phyloP scores from a whole-genome alignment of 2,113 vertebrate species.

The Pterocles burchelli region DNA sequence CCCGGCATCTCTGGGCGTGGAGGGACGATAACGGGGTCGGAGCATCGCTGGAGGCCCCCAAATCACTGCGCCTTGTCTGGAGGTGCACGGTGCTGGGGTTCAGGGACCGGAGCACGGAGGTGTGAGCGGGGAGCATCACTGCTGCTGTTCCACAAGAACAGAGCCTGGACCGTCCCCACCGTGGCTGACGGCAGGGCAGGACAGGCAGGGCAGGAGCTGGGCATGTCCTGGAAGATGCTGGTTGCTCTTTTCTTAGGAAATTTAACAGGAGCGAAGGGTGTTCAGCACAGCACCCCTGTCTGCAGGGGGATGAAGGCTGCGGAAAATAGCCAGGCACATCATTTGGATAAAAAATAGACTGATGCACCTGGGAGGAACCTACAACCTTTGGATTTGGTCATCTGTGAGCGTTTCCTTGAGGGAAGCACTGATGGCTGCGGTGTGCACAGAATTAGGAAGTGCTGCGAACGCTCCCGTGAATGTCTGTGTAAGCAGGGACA shows the following conservation, averaged over 20 bases:
- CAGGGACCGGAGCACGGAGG: rapidly evolving
- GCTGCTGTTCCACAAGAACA: neutral
- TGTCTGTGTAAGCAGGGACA: neutral
- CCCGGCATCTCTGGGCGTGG: neutral
- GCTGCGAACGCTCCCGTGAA: rapidly evolving
- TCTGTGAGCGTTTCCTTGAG: too few species aligned
- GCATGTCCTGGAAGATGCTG: neutral
- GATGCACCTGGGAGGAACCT: neutral
- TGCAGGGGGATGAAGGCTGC: neutral
- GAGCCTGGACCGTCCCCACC: neutral
- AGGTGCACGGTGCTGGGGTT: neutral
- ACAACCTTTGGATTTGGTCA: neutral
- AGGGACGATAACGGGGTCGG: neutral
- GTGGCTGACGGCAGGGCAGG: neutral
- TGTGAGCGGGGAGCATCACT: too few species aligned
- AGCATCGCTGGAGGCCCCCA: neutral
- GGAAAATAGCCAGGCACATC: neutral
- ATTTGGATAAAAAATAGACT: neutral
- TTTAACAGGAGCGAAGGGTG: neutral
- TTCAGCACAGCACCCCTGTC: neutral
- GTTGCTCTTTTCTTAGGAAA: neutral
- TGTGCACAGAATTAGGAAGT: neutral
- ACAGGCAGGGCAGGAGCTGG: neutral
- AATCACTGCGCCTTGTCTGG: neutral
- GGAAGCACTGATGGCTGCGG: neutral